Evolutionary conservation across 92 coral and sea anemone species (phyloP), one percentile per base, ranked within the genome.

Genomic region (Plumapathes pennacea): DNA sequence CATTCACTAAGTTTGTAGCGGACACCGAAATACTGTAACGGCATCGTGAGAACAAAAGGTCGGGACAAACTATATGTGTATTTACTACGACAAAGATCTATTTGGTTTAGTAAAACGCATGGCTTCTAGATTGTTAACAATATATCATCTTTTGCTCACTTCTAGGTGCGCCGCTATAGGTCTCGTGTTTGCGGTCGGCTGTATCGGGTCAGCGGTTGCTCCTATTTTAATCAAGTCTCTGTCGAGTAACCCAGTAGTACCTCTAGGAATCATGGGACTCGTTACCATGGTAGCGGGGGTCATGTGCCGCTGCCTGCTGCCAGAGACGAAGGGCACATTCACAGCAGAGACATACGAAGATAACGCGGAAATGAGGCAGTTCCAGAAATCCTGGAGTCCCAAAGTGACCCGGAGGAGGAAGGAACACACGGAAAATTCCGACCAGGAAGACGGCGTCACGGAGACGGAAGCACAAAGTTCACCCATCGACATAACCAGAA

Each of bases 131-230:
- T n/a, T n/a, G n/a, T n/a, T n/a, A n/a, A n/a, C n/a, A n/a, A n/a
- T n/a, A n/a, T n/a, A n/a, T n/a, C n/a, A n/a, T n/a, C n/a, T n/a
- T n/a, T n/a, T n/a, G n/a, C 25, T 13, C 32, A n/a, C 34, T 39
- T 41, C 25, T 24, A 86, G 95, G 73, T 86, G 89, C 57, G 68
- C 88, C 9, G 95, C 82, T 11, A 37, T 76, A 0, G 85, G 95
- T 20, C 50, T 86, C 41, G 78, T 76, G 22, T 44, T 57, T 23
- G 72, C 81, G 15, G 29, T 49, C 23, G 76, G 78, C 6, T 86
- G 74, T 50, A 64, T 86, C 14, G 94, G 85, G 11, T 69, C 59
- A 20, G 82, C 78, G 11, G 22, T 71, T 11, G 38, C 74, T 10
- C 95, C 95, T 24, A 64, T 74, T 38, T 26, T 81, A 41, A 81